Conservation (phyloP, 2,888 invertebrate species). For the Oxytorus armatus region DNA sequence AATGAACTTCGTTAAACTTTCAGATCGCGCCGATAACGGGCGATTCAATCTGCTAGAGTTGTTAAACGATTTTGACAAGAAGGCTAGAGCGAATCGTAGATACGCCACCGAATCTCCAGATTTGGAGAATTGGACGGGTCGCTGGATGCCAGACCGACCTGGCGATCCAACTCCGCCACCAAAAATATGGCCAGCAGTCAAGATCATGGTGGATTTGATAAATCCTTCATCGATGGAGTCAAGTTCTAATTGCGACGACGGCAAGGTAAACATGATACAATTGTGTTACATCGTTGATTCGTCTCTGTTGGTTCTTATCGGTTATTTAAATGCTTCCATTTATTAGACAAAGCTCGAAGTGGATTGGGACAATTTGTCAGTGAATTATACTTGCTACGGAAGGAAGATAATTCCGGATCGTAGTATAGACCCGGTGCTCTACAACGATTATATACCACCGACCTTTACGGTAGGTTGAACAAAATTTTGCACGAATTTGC, state of each 20-base stretch:
- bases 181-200: slow-evolving; percentile 70
- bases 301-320: background rate
- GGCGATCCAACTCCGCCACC: slow-evolving; percentile 75
- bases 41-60: slow-evolving; percentile 64
- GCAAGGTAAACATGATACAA: slow-evolving; percentile 85
- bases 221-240: slow-evolving; percentile 87
- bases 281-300: background rate
- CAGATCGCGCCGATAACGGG: slow-evolving; percentile 64
- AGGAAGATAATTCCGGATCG: slow-evolving; percentile 85
- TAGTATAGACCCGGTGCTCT: slow-evolving; percentile 84
- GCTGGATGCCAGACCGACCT: slow-evolving; percentile 82
- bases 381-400: slow-evolving; percentile 87
- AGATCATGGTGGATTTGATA: slow-evolving; percentile 36
- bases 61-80: slow-evolving; percentile 52
- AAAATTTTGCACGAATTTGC: no score
- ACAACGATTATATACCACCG: slow-evolving; percentile 86
- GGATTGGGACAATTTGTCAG: slow-evolving; percentile 87
- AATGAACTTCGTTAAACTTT: background rate
- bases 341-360: slow-evolving; percentile 86
- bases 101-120: slow-evolving; percentile 25
- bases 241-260: slow-evolving; percentile 88
- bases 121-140: slow-evolving; percentile 82
- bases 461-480: slow-evolving; percentile 85
- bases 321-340: slow-evolving; percentile 66
- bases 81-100: slow-evolving; percentile 67